Percentiles rank a stretch among this genome's conserved stretches.
Conservation (phyloP, 2,888 invertebrate species). For the Cheilosia variabilis region DNA sequence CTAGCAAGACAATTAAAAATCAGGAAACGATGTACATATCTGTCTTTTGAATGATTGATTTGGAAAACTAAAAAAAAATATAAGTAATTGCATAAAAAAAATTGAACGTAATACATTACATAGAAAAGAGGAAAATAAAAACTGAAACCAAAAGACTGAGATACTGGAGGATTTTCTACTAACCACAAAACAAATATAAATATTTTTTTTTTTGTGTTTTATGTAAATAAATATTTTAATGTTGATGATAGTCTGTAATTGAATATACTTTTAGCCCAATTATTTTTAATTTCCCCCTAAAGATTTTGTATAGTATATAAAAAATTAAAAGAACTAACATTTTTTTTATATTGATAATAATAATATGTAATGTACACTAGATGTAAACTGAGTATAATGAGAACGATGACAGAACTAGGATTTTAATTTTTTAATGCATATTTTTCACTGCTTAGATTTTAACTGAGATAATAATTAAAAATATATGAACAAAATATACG, state of each 20-base stretch:
- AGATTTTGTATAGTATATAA: conserved; percentile 42
- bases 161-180: conserved; percentile 75
- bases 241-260: conserved; percentile 63
- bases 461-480: conserved; percentile 46
- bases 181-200: conserved; percentile 47
- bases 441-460: conserved; percentile 57
- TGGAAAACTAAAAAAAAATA: conserved; percentile 31
- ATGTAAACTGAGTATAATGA: conserved; percentile 47
- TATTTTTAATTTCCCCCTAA: conserved; percentile 22
- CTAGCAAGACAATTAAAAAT: conserved; percentile 16
- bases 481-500: conserved; percentile 30
- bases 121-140: conserved; percentile 30
- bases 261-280: conserved; percentile 46
- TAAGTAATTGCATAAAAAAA: conserved; percentile 6
- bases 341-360: conserved; percentile 15
- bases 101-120: conserved; percentile 7
- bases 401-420: conserved; percentile 26
- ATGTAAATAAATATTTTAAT: conserved; percentile 56
- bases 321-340: conserved; percentile 33
- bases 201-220: conserved; percentile 32
- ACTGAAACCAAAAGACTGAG: conserved; percentile 83
- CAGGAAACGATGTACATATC: conserved; percentile 50
- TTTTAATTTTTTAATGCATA: conserved; percentile 37
- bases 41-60: conserved; percentile 47
- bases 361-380: conserved; percentile 25